Conservation (phyloP, 2,113 vertebrate species). For the Falcunculus frontatus region DNA sequence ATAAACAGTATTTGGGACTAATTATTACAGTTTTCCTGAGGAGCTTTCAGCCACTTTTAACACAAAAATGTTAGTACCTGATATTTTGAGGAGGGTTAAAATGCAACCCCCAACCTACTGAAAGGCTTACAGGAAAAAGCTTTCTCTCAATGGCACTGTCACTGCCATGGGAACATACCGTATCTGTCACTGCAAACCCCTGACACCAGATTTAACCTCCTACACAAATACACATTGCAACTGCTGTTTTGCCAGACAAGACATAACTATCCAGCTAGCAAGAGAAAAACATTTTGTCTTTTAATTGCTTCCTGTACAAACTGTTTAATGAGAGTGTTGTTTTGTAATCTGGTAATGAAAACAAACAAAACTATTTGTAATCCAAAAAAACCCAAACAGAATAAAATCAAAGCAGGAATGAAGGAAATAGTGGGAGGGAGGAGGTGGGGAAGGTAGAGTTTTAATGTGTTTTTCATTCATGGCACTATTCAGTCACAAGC, state of each 20-base stretch:
- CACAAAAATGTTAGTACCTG: not conserved
- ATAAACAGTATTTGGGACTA: not conserved
- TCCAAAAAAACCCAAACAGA: not conserved
- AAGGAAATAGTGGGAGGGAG: not conserved
- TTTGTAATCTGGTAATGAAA: constrained; percentile 70
- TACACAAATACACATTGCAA: not conserved
- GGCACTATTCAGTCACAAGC: not conserved
- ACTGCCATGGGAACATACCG: not conserved
- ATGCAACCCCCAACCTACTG: not conserved
- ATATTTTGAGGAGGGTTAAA: not conserved
- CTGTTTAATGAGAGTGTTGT: constrained; percentile 70
- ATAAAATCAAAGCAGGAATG: constrained; percentile 42
- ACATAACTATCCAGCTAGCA: constrained; percentile 30
- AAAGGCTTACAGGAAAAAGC: not conserved
- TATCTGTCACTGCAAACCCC: not conserved
- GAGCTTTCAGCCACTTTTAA: not conserved
- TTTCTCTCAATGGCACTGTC: not conserved
- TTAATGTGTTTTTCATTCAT: not conserved
- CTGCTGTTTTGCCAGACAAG: constrained; percentile 13
- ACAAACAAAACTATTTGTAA: constrained; percentile 62
- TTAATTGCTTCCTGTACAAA: constrained; percentile 69
- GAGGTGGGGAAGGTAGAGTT: not conserved
- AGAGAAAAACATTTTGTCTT: constrained; percentile 57
- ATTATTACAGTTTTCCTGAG: not conserved
- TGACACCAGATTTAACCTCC: constrained; percentile 31